Evolutionary conservation across 2,888 invertebrate genomes (phyloP).

Genomic region (Fragum fragum): DNA sequence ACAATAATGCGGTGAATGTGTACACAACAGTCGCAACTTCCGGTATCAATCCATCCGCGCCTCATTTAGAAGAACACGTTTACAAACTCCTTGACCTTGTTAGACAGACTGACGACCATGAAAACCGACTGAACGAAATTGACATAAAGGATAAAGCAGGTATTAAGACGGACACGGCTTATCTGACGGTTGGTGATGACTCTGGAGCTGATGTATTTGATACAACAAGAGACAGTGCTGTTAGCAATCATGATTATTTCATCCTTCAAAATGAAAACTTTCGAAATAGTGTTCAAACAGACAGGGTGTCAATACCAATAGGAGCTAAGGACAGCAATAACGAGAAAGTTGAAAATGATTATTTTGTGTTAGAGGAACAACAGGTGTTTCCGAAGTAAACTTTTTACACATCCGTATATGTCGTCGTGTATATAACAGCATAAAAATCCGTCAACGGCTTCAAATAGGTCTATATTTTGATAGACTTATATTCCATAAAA

Average conservation of each 20-base stretch:
- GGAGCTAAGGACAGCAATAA: neutral
- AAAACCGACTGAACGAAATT: neutral
- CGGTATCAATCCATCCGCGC: neutral
- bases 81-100: constrained; percentile 12
- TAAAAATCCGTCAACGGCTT: too few species aligned
- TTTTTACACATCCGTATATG: too few species aligned
- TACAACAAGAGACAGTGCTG: neutral
- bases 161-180: neutral
- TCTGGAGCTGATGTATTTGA: neutral
- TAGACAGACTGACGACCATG: neutral
- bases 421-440: too few species aligned
- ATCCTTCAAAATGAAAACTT: constrained; percentile 25
- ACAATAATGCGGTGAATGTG: neutral
- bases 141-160: neutral
- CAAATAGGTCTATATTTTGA: too few species aligned
- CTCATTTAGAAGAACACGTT: constrained; percentile 2
- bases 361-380: neutral
- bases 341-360: neutral
- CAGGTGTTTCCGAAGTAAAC: too few species aligned
- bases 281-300: neutral
- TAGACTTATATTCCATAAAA: too few species aligned
- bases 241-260: constrained; percentile 13
- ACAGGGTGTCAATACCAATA: neutral
- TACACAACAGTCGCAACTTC: constrained; percentile 8
- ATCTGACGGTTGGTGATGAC: neutral